phyloP scores from a whole-genome alignment of 2,113 vertebrate genomes.

The Egretta garzetta region DNA sequence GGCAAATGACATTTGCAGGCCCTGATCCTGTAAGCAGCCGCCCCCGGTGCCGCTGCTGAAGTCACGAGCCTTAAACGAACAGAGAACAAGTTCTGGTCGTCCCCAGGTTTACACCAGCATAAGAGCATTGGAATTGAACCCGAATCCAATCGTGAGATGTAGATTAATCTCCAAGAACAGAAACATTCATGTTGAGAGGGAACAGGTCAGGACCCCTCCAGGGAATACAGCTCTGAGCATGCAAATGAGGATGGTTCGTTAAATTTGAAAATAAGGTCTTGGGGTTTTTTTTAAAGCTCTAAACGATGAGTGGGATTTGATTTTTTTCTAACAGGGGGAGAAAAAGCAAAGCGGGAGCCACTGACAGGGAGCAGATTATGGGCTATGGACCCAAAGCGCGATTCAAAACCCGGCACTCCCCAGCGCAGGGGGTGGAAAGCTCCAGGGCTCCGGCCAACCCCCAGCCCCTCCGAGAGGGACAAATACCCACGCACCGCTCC shows the following conservation, averaged over 20 bases:
- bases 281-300: neutral
- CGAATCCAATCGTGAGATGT: neutral
- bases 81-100: neutral
- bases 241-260: neutral
- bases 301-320: neutral
- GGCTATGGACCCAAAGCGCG: neutral
- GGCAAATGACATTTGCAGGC: conserved; percentile 21
- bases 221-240: neutral
- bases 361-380: neutral
- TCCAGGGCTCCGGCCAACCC: neutral
- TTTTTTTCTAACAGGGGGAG: neutral
- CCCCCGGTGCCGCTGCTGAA: neutral
- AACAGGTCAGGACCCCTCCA: neutral
- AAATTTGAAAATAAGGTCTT: neutral
- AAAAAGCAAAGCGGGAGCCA: neutral
- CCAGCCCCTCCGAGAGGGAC: neutral
- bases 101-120: neutral
- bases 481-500: fast-evolving
- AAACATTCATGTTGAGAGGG: neutral
- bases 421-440: neutral
- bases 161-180: neutral
- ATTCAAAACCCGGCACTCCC: neutral
- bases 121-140: neutral
- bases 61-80: fast-evolving
- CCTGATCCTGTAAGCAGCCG: neutral